These are phyloP conservation scores for Caenorhabditis japonica DNA, from an alignment of 2,888 invertebrate genomes.

Conservation along the genomic window DNA sequence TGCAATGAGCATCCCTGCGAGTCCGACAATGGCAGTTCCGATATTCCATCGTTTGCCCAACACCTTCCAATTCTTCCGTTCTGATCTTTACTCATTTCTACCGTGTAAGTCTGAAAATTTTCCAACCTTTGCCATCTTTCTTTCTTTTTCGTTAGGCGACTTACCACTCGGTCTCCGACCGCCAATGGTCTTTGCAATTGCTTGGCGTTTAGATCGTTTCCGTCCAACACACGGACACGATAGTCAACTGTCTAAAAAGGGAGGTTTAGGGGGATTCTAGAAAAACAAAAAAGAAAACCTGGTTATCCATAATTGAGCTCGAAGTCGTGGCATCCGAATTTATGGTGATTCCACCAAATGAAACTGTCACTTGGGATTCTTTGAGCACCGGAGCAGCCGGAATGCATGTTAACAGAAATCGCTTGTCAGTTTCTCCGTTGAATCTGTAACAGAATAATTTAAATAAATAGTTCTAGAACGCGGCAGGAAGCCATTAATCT, in stretches of 20 bases:
- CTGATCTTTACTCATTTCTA: conserved; percentile 47
- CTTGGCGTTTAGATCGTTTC: conserved; percentile 65
- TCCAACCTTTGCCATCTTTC: not conserved
- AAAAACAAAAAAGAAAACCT: conserved; percentile 14
- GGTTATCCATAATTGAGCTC: conserved; percentile 14
- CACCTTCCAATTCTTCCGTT: conserved; percentile 71
- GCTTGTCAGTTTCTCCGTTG: conserved; percentile 64
- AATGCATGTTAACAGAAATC: conserved; percentile 71
- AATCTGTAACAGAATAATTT: conserved; percentile 25
- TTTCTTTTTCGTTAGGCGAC: conserved; percentile 20
- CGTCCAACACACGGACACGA: conserved; percentile 71
- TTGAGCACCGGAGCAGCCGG: conserved; percentile 62
- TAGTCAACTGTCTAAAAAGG: conserved; percentile 64
- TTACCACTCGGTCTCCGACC: conserved; percentile 74
- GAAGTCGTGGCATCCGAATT: conserved; percentile 66
- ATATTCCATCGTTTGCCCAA: conserved; percentile 74
- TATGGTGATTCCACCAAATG: conserved; percentile 75
- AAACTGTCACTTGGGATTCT: conserved; percentile 71
- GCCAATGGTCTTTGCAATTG: conserved; percentile 69
- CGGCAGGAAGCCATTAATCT: not conserved
- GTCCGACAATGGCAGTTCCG: conserved; percentile 71
- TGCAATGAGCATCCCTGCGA: conserved; percentile 74
- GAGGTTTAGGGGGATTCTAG: not conserved
- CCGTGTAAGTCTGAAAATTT: conserved; percentile 62
- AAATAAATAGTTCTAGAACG: not conserved